Percentiles rank a stretch among this genome's conserved stretches.
Evolutionary conservation across 2,797 vertebrate genomes (phyloP).

Genomic region (Gymnothorax reevesii): DNA sequence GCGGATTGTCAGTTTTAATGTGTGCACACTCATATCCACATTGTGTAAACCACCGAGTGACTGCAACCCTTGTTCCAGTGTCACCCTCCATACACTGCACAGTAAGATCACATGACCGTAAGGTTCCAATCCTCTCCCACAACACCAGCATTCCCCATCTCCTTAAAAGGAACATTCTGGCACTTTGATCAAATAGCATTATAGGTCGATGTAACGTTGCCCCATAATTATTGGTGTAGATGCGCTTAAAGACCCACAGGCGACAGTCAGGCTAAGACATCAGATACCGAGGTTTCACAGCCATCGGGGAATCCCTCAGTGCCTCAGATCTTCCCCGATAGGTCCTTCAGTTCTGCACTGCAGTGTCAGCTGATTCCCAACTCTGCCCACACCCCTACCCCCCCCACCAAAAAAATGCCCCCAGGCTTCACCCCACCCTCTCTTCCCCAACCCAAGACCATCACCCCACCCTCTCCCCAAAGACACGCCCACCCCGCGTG

Average conservation of each 20-base stretch:
- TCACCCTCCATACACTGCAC: no score
- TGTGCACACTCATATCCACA: no score
- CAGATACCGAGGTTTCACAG: slow-evolving; percentile 6
- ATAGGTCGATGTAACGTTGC: background rate
- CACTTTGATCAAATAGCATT: background rate
- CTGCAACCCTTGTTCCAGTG: no score
- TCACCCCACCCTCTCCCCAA: slow-evolving; percentile 41
- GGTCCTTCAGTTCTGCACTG: slow-evolving; percentile 43
- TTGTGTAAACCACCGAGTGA: no score
- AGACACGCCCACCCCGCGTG: slow-evolving; percentile 49
- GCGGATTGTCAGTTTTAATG: no score
- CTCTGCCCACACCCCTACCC: slow-evolving; percentile 16
- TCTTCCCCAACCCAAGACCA: slow-evolving; percentile 11
- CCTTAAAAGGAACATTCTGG: background rate
- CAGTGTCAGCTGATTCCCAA: slow-evolving; percentile 38
- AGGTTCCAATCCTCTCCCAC: background rate
- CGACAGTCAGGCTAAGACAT: background rate
- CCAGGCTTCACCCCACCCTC: slow-evolving; percentile 39
- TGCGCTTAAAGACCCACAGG: background rate
- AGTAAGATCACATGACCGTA: no score
- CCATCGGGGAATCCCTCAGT: slow-evolving; percentile 29
- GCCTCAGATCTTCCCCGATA: background rate
- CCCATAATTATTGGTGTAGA: background rate
- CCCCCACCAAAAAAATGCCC: background rate
- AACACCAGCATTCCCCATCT: background rate